Evolutionary conservation across 2,113 vertebrate species (phyloP).

Genomic region (Pimephales promelas): DNA sequence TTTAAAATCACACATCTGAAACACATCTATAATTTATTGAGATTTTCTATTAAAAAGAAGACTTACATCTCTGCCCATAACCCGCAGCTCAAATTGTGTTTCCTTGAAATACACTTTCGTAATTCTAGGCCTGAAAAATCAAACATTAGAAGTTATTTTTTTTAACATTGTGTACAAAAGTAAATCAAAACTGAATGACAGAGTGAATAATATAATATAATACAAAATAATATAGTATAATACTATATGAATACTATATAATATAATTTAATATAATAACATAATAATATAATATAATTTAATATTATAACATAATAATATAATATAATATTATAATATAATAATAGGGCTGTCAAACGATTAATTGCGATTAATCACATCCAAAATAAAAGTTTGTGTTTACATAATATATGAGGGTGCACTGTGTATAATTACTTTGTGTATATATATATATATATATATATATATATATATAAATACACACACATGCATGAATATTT

Average conservation of each 20-base stretch:
- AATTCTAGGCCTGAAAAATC: slow-evolving; percentile 84
- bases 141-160: neutral
- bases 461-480: no score
- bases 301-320: no score
- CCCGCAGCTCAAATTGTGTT: slow-evolving; percentile 88
- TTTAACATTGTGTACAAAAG: neutral
- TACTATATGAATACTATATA: neutral
- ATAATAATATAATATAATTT: no score
- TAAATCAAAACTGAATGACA: neutral
- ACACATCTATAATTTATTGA: neutral
- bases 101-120: slow-evolving; percentile 92
- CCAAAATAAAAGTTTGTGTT: no score
- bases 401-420: no score
- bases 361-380: no score
- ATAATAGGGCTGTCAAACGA: no score
- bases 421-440: no score
- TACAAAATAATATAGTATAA: neutral
- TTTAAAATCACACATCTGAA: neutral
- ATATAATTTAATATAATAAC: neutral
- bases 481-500: no score
- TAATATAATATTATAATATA: no score
- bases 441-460: no score
- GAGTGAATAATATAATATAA: neutral
- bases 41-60: neutral
- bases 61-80: slow-evolving; percentile 90